These are phyloP conservation scores for Eristalis tenax DNA, from an alignment of 2,888 invertebrate species.

Conservation along the genomic window DNA sequence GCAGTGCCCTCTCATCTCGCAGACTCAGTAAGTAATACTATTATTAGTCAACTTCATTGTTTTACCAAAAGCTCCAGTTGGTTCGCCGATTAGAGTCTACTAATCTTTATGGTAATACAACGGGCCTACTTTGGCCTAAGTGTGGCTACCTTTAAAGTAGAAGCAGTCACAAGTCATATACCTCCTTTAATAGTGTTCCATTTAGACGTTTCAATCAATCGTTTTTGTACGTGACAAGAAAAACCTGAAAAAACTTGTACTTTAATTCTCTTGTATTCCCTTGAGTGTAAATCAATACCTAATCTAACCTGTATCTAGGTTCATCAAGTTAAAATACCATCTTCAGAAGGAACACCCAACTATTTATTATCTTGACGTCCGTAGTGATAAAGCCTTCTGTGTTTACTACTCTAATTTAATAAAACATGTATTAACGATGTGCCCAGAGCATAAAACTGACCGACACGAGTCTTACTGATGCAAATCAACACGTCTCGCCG, in stretches of 20 bases:
- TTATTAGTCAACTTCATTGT: no score
- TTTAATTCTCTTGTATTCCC: neutral
- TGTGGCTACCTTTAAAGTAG: no score
- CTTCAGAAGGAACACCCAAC: neutral
- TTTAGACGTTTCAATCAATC: neutral
- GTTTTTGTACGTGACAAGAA: neutral
- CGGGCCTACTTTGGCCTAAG: no score
- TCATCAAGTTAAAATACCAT: neutral
- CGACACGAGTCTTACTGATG: no score
- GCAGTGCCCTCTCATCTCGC: no score
- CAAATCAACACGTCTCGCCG: no score
- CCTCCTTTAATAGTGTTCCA: no score
- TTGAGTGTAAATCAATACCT: neutral
- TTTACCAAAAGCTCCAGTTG: no score
- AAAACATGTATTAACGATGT: neutral
- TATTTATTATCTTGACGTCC: neutral
- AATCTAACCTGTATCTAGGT: neutral
- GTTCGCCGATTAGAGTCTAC: no score
- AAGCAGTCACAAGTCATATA: neutral
- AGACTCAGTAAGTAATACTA: no score
- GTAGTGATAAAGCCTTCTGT: neutral
- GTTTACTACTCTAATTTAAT: neutral
- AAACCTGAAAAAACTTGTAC: neutral
- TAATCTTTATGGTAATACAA: no score
- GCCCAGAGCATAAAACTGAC: no score